Evolutionary conservation across 1,140 invertebrate genomes (phyloP).

Genomic region (Cyrtorhinus lividipennis): DNA sequence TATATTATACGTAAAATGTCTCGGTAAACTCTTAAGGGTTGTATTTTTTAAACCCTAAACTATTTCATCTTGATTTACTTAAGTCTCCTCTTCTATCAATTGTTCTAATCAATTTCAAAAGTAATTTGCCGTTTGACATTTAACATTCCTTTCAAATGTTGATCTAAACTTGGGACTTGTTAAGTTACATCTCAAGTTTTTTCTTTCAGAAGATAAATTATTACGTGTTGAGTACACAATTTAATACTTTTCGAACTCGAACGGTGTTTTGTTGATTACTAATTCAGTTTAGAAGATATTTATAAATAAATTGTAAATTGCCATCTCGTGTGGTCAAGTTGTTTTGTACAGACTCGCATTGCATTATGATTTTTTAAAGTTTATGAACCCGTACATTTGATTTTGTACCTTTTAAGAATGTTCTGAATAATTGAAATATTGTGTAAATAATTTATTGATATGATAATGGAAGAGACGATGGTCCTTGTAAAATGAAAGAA

Average conservation of each 20-base stretch:
- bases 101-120: neutral
- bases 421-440: constrained; percentile 16
- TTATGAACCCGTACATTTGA: constrained; percentile 17
- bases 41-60: neutral
- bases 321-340: constrained; percentile 12
- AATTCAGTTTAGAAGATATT: constrained; percentile 15
- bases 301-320: constrained; percentile 2
- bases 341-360: constrained; percentile 29
- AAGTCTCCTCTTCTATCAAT: too few relatives aligned
- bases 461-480: constrained; percentile 40
- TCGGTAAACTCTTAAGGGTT: neutral
- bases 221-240: constrained; percentile 22
- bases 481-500: constrained; percentile 38
- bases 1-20: neutral
- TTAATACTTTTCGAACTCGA: too few relatives aligned
- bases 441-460: constrained; percentile 35
- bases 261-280: constrained; percentile 21
- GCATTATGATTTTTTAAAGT: constrained; percentile 24
- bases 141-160: too few relatives aligned
- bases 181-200: constrained; percentile 15
- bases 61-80: too few relatives aligned
- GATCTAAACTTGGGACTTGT: too few relatives aligned
- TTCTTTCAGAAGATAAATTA: constrained; percentile 26
- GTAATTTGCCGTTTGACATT: neutral
- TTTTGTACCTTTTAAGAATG: constrained; percentile 26